These are phyloP conservation scores for Hirudo medicinalis DNA, from an alignment of 1,140 invertebrate species.

Conservation along the genomic window DNA sequence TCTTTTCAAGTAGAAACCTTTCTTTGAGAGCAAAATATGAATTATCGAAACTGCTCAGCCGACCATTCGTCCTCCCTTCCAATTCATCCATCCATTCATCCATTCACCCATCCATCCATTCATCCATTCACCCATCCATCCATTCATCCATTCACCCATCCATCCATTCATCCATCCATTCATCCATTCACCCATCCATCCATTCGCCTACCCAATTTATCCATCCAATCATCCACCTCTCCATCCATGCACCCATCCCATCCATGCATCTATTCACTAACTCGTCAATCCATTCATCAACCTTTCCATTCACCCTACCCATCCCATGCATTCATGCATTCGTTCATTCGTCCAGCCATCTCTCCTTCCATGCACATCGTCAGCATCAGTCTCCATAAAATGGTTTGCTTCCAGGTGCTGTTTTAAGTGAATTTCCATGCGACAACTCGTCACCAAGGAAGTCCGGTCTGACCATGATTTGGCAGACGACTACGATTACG, in stretches of 20 bases:
- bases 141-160: background rate
- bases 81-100: background rate
- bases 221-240: background rate
- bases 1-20: background rate
- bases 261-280: background rate
- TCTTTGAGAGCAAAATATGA: background rate
- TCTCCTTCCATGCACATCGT: background rate
- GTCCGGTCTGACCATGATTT: too few relatives aligned
- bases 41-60: background rate
- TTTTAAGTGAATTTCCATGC: too few relatives aligned
- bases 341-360: background rate
- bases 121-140: too few relatives aligned
- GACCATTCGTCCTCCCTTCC: background rate
- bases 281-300: background rate
- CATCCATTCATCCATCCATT: background rate
- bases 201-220: background rate
- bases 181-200: conserved; percentile 1
- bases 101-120: background rate
- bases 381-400: background rate
- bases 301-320: too few relatives aligned
- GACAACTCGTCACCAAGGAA: too few relatives aligned
- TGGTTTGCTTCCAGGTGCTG: too few relatives aligned
- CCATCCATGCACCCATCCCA: background rate
- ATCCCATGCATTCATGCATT: background rate
- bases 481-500: conserved; percentile 2